These are phyloP conservation scores for Caradrina kadenii DNA, from an alignment of 2,888 invertebrate species.

Conservation along the genomic window DNA sequence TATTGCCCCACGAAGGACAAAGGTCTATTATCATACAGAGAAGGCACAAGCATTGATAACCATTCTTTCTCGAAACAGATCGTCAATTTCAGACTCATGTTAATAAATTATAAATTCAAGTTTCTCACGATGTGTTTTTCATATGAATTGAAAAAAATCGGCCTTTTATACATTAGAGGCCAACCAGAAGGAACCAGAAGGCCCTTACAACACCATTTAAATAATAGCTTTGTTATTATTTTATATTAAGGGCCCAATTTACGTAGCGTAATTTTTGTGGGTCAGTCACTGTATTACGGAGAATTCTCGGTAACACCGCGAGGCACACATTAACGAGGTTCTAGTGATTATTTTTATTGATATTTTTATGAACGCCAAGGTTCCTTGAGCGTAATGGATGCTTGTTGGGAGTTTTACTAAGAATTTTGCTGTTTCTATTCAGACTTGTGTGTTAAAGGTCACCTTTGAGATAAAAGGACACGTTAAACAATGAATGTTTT, in stretches of 20 bases:
- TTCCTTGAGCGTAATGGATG: slow-evolving; percentile 23
- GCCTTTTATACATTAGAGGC: too few relatives aligned
- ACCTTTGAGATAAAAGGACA: slow-evolving; percentile 9
- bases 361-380: slow-evolving; percentile 66
- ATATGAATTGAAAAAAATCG: too few relatives aligned
- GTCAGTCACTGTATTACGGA: slow-evolving; percentile 13
- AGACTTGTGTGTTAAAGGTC: slow-evolving; percentile 16
- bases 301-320: slow-evolving; percentile 39
- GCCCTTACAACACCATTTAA: too few relatives aligned
- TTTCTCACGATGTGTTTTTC: too few relatives aligned
- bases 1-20: too few relatives aligned
- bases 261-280: neutral
- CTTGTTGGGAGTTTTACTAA: neutral
- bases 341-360: slow-evolving; percentile 70
- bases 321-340: slow-evolving; percentile 61
- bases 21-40: too few relatives aligned
- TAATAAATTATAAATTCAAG: too few relatives aligned
- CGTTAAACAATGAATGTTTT: neutral
- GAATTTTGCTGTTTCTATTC: slow-evolving; percentile 1
- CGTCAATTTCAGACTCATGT: too few relatives aligned
- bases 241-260: neutral
- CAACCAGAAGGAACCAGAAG: too few relatives aligned
- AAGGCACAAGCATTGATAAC: too few relatives aligned
- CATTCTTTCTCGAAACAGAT: too few relatives aligned
- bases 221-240: too few relatives aligned